Evolutionary conservation across 2,888 invertebrate genomes (phyloP).

Genomic region (Myopa testacea): DNA sequence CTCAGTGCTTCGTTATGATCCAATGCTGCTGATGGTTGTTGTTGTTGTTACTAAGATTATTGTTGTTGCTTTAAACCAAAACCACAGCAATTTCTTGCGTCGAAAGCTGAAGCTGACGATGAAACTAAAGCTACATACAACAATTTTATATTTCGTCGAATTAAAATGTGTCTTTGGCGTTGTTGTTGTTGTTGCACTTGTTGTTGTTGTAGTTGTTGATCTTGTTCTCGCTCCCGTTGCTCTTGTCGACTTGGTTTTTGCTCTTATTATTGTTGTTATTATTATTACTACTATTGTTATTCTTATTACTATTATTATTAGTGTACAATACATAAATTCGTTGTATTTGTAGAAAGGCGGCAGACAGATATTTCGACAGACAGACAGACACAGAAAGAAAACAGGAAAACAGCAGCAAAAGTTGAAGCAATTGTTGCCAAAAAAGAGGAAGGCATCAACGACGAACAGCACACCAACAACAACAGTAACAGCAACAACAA

Average conservation of each 20-base stretch:
- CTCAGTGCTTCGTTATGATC: background rate
- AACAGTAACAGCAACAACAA: background rate
- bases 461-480: background rate
- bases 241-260: background rate
- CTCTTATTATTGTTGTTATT: constrained; percentile 1
- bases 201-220: background rate
- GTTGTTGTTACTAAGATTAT: background rate
- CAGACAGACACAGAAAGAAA: background rate
- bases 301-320: background rate
- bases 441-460: background rate
- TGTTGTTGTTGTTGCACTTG: background rate
- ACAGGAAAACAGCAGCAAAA: background rate
- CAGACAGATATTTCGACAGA: background rate
- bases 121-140: background rate
- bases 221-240: background rate
- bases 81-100: background rate
- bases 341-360: background rate
- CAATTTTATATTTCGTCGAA: constrained; percentile 1
- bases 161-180: background rate
- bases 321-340: background rate
- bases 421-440: background rate
- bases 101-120: background rate
- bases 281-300: constrained; percentile 6
- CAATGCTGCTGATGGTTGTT: background rate
- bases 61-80: background rate